Conservation (phyloP, 2,888 invertebrate genomes). For the Netelia virgata region DNA sequence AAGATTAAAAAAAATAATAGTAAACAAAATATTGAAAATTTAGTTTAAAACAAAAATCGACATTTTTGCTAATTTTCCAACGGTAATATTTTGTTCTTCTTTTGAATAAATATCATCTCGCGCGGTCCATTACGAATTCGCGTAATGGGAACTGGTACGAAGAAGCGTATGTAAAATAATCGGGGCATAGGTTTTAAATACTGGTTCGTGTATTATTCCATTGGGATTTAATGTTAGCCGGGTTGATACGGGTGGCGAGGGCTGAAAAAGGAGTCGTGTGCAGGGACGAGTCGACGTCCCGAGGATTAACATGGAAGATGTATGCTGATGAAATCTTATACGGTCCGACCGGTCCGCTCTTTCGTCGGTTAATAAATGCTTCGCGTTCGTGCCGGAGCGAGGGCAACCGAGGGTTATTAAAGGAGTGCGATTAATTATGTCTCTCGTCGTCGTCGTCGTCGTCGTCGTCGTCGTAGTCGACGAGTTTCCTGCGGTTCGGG, state of each 20-base stretch:
- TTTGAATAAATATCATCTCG: too few species aligned
- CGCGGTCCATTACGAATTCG: not conserved
- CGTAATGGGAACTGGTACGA: not conserved
- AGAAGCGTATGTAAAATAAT: slow-evolving; percentile 19
- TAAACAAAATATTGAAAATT: too few species aligned
- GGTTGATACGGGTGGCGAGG: slow-evolving; percentile 74
- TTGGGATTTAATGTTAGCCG: slow-evolving; percentile 78
- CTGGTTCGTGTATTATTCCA: slow-evolving; percentile 61
- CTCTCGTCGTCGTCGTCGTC: slow-evolving; percentile 67
- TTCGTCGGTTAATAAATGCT: slow-evolving; percentile 71
- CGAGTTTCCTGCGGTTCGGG: slow-evolving; percentile 60
- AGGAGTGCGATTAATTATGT: slow-evolving; percentile 82
- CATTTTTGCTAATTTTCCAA: too few species aligned
- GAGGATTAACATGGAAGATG: slow-evolving; percentile 81
- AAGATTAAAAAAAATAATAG: too few species aligned
- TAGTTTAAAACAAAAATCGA: too few species aligned
- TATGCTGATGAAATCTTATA: slow-evolving; percentile 82
- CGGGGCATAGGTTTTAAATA: slow-evolving; percentile 35
- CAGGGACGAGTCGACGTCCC: slow-evolving; percentile 64
- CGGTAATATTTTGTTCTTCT: too few species aligned
- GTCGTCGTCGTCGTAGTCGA: slow-evolving; percentile 50
- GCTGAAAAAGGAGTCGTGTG: slow-evolving; percentile 75
- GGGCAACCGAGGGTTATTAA: slow-evolving; percentile 77
- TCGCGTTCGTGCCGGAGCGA: slow-evolving; percentile 54
- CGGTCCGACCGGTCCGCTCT: slow-evolving; percentile 75